Evolutionary conservation across 2,113 vertebrate species (phyloP).

Genomic region (Zosterops borbonicus): DNA sequence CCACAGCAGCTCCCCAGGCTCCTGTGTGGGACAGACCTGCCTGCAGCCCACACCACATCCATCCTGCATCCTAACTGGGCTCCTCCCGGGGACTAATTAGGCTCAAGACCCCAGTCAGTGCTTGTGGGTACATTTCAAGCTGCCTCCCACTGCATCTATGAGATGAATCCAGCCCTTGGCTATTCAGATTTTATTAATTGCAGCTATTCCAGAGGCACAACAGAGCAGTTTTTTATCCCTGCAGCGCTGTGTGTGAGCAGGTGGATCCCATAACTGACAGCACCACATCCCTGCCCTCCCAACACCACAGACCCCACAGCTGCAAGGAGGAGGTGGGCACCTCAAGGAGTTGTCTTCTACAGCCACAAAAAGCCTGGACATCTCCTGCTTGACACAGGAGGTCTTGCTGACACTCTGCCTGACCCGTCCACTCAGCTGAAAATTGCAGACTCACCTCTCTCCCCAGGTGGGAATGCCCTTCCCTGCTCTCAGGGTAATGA

Average conservation of each 20-base stretch:
- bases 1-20: fast-evolving
- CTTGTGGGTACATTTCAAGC: neutral
- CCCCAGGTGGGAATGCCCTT: neutral
- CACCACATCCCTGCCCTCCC: neutral
- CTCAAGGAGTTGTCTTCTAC: neutral
- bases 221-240: neutral
- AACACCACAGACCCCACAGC: neutral
- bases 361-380: neutral
- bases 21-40: neutral
- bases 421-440: neutral
- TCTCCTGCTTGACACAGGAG: neutral
- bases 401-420: neutral
- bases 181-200: constrained; percentile 15
- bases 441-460: neutral
- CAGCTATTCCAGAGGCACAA: constrained; percentile 24
- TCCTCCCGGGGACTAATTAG: neutral
- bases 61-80: neutral
- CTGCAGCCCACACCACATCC: neutral
- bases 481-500: neutral
- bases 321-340: neutral
- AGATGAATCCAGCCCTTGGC: neutral
- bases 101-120: neutral
- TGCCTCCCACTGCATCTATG: neutral
- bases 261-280: constrained; percentile 34
- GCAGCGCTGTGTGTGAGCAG: constrained; percentile 31